A percentile compares a stretch with the other conserved stretches of the same genome.
Conservation (phyloP, 2,113 vertebrate species). For the Channa maculata region DNA sequence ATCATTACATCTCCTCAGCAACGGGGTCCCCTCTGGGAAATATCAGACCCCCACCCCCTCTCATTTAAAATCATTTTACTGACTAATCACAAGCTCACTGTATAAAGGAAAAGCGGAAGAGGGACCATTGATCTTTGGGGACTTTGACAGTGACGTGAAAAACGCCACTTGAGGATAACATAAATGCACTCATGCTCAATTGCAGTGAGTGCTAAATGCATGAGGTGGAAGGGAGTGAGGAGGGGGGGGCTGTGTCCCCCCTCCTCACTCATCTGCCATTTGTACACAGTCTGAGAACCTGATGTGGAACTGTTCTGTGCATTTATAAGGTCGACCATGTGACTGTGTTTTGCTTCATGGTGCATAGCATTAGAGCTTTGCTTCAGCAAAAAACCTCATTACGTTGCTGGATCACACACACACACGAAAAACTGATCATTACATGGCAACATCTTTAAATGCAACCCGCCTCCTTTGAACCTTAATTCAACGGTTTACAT, state of each 20-base stretch:
- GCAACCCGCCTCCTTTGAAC: not conserved
- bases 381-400: constrained; percentile 54
- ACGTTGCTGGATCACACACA: constrained; percentile 32
- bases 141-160: constrained; percentile 38
- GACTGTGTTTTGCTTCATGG: constrained; percentile 54
- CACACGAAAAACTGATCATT: not conserved
- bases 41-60: constrained; percentile 44
- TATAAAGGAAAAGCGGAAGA: constrained; percentile 10
- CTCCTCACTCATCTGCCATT: constrained; percentile 38
- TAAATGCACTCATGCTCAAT: constrained; percentile 48
- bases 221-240: not conserved
- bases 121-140: constrained; percentile 31
- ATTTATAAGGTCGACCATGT: constrained; percentile 36
- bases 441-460: constrained; percentile 6
- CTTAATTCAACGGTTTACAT: not conserved
- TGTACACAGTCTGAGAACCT: constrained; percentile 63
- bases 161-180: constrained; percentile 46
- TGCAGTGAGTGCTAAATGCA: constrained; percentile 51
- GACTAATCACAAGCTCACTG: constrained; percentile 59
- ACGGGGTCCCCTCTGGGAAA: constrained; percentile 70
- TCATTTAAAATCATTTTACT: constrained; percentile 44
- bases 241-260: not conserved
- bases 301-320: not conserved
- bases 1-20: constrained; percentile 80
- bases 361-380: constrained; percentile 52